Evolutionary conservation across 2,888 invertebrate species (phyloP).

Genomic region (Charanyca ferruginea): DNA sequence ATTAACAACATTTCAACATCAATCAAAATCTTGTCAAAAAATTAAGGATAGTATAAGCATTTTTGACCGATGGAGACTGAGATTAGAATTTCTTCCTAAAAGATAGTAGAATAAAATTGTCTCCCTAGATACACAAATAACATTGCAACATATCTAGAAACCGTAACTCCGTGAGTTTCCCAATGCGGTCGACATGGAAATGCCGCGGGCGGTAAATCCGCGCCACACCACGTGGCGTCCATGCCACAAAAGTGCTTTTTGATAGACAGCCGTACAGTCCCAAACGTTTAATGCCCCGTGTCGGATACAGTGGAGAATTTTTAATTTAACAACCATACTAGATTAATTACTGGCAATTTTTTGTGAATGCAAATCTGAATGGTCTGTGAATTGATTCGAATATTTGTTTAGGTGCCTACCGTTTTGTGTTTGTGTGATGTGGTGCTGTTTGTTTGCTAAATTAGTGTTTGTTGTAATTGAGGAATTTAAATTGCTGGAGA

Average conservation of each 20-base stretch:
- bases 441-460: conserved; percentile 22
- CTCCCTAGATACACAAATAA: conserved; percentile 14
- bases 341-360: conserved; percentile 72
- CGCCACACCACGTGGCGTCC: conserved; percentile 79
- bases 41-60: too few species aligned
- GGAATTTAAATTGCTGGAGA: conserved; percentile 9
- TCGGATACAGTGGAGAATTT: conserved; percentile 80
- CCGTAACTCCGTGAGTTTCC: conserved; percentile 58
- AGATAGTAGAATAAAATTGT: too few species aligned
- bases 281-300: conserved; percentile 78
- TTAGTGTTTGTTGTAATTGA: conserved; percentile 24
- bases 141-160: conserved; percentile 50
- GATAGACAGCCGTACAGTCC: conserved; percentile 84
- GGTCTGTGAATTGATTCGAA: conserved; percentile 53
- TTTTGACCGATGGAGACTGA: too few species aligned
- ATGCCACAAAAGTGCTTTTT: conserved; percentile 86
- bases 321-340: conserved; percentile 78
- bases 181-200: conserved; percentile 81
- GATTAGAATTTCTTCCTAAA: too few species aligned
- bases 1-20: too few species aligned
- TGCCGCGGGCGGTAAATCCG: conserved; percentile 85
- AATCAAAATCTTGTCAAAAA: too few species aligned
- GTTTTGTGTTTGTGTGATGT: conserved; percentile 43
- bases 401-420: conserved; percentile 59
- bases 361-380: conserved; percentile 52